Evolutionary conservation across 2,797 vertebrate genomes (phyloP).

Genomic region (Sphenopsis melanotis): DNA sequence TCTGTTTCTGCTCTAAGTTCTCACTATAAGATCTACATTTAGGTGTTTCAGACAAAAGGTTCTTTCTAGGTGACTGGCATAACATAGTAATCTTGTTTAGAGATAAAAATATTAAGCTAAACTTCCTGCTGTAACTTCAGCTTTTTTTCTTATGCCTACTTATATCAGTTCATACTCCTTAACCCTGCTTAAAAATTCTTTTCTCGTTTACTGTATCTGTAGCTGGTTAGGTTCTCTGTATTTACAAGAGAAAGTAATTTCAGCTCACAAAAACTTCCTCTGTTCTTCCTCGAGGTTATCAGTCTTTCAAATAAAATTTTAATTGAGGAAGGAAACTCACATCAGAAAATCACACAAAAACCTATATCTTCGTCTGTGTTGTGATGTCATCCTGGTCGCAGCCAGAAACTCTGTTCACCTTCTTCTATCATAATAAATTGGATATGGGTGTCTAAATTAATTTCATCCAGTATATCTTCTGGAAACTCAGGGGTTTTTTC

Average conservation of each 20-base stretch:
- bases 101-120: neutral
- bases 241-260: neutral
- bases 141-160: neutral
- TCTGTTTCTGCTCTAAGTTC: neutral
- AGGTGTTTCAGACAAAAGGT: neutral
- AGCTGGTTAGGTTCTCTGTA: neutral
- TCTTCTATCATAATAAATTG: slow-evolving; percentile 32
- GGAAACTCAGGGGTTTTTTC: neutral
- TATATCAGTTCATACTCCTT: neutral
- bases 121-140: neutral
- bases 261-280: neutral
- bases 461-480: slow-evolving; percentile 32
- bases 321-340: slow-evolving; percentile 33
- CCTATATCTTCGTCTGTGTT: slow-evolving; percentile 25
- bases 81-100: neutral
- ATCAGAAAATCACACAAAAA: slow-evolving; percentile 21
- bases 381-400: neutral
- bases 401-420: neutral
- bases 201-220: neutral
- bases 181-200: neutral
- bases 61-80: neutral
- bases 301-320: neutral
- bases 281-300: neutral
- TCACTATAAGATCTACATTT: neutral
- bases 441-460: slow-evolving; percentile 32